Conservation (phyloP, 2,797 vertebrate species). For the Meriones psammophilus region DNA sequence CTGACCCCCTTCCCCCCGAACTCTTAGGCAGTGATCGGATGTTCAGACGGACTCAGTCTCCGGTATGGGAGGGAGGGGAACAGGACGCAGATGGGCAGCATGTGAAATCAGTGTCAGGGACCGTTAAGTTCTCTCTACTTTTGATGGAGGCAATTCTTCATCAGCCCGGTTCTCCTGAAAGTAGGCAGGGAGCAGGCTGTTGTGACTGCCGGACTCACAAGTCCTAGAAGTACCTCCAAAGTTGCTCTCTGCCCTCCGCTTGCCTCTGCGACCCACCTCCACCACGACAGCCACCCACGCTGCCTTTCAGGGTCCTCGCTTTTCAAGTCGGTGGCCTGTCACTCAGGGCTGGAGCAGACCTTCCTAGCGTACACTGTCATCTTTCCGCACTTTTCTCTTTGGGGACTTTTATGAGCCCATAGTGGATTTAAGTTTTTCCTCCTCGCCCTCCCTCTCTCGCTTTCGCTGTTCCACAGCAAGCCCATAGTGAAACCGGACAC, state of each 20-base stretch:
- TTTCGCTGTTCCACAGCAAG: constrained; percentile 75
- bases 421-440: constrained; percentile 81
- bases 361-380: background rate
- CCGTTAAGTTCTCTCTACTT: constrained; percentile 60
- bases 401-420: constrained; percentile 83
- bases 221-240: constrained; percentile 72
- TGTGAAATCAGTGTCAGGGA: background rate
- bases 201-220: constrained; percentile 46
- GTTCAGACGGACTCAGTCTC: background rate
- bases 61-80: background rate
- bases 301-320: background rate
- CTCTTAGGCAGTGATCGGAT: background rate
- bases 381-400: constrained; percentile 81
- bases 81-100: constrained; percentile 22
- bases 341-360: background rate
- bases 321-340: constrained; percentile 38
- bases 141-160: constrained; percentile 63
- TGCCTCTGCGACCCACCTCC: constrained; percentile 69
- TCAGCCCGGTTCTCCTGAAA: constrained; percentile 66
- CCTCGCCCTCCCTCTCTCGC: constrained; percentile 31
- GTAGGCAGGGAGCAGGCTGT: background rate
- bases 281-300: background rate
- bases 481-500: constrained; percentile 87
- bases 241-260: constrained; percentile 63
- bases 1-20: background rate